These are phyloP conservation scores for Drosophila biarmipes DNA, from an alignment of 1,140 invertebrate genomes.

Conservation along the genomic window DNA sequence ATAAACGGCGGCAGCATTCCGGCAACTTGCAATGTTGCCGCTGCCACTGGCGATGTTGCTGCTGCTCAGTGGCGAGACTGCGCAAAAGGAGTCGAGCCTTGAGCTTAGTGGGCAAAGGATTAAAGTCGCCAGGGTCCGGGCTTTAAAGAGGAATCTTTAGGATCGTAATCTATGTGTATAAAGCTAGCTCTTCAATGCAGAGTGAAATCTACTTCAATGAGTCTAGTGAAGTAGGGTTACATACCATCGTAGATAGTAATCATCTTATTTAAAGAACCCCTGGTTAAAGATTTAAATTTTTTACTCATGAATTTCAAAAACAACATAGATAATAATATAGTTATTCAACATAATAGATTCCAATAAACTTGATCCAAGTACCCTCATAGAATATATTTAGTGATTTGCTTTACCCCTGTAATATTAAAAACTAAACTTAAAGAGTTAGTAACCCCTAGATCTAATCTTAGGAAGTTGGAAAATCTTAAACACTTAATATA, in stretches of 20 bases:
- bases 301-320: neutral
- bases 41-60: neutral
- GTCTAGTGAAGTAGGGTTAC: too few relatives aligned
- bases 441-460: neutral
- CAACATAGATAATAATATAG: too few relatives aligned
- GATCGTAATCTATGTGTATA: neutral
- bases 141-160: neutral
- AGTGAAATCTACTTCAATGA: too few relatives aligned
- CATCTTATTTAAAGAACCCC: too few relatives aligned
- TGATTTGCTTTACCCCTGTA: neutral
- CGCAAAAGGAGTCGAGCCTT: conserved; percentile 47
- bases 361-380: too few relatives aligned
- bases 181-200: too few relatives aligned
- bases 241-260: too few relatives aligned
- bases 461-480: neutral
- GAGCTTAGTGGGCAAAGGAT: conserved; percentile 14
- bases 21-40: conserved; percentile 34
- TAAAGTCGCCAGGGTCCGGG: neutral
- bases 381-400: neutral
- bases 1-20: conserved; percentile 59
- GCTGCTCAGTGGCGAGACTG: conserved; percentile 30
- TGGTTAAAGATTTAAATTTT: neutral
- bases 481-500: neutral
- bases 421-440: neutral
- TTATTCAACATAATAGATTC: too few relatives aligned